Percentiles rank a stretch among this genome's conserved stretches.
Conservation (phyloP, 2,888 invertebrate genomes). For the Diplazon laetatorius region DNA sequence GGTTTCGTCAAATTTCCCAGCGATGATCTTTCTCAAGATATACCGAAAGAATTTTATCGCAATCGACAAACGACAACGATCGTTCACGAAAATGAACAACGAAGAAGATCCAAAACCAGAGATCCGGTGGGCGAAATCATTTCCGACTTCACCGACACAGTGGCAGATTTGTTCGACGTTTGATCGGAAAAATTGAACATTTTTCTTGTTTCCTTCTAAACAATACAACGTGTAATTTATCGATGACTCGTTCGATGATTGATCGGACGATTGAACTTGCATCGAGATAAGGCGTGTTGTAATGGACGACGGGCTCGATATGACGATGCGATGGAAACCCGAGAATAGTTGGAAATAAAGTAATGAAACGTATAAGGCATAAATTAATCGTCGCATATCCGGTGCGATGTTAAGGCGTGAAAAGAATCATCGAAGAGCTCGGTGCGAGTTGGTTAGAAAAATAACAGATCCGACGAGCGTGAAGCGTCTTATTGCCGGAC, state of each 20-base stretch:
- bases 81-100: constrained; percentile 30
- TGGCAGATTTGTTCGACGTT: constrained; percentile 64
- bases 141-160: constrained; percentile 68
- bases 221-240: not conserved
- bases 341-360: constrained; percentile 24
- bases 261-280: constrained; percentile 30
- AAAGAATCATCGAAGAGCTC: constrained; percentile 4
- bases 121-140: constrained; percentile 66
- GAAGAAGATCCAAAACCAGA: constrained; percentile 45
- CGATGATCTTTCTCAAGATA: constrained; percentile 46
- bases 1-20: constrained; percentile 64
- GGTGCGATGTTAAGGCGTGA: constrained; percentile 23
- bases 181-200: not conserved
- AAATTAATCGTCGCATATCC: constrained; percentile 39
- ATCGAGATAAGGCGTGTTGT: constrained; percentile 30
- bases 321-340: constrained; percentile 5
- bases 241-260: constrained; percentile 31
- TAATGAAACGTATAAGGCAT: constrained; percentile 23
- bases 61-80: constrained; percentile 41
- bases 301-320: constrained; percentile 22
- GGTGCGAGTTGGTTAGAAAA: not conserved
- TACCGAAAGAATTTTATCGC: constrained; percentile 68
- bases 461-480: constrained; percentile 36
- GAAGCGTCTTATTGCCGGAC: constrained; percentile 34
- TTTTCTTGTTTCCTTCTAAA: too few relatives aligned